Evolutionary conservation across 2,113 vertebrate species (phyloP).

Genomic region (Cyprinodon variegatus): DNA sequence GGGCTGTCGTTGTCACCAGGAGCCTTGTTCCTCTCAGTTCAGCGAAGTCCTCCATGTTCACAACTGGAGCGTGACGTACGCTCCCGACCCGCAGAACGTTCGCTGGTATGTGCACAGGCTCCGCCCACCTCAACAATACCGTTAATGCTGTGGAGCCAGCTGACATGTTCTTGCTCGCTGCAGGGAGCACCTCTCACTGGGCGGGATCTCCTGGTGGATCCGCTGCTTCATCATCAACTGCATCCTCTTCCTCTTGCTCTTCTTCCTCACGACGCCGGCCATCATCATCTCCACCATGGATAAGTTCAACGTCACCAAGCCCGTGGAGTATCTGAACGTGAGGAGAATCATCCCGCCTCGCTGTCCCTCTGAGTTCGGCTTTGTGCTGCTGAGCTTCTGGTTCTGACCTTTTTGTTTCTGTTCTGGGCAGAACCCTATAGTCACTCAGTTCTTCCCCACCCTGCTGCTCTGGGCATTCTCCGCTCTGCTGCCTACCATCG

Average conservation of each 20-base stretch:
- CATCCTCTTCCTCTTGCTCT: constrained; percentile 95
- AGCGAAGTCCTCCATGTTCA: constrained; percentile 89
- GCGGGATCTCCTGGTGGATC: constrained; percentile 95
- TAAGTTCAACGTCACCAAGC: constrained; percentile 99
- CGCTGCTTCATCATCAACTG: constrained; percentile 97
- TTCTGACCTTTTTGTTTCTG: constrained; percentile 20
- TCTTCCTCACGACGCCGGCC: constrained; percentile 97
- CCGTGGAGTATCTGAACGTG: constrained; percentile 96
- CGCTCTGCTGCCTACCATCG: constrained; percentile 94
- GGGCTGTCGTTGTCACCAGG: constrained; percentile 88
- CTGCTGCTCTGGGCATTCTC: constrained; percentile 96
- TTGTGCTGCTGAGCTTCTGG: neutral
- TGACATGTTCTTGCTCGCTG: neutral
- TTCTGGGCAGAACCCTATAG: constrained; percentile 89
- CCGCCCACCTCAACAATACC: neutral
- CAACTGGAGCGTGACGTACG: constrained; percentile 94
- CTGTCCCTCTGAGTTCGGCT: neutral
- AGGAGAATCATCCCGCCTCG: constrained; percentile 48
- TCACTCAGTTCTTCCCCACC: constrained; percentile 97
- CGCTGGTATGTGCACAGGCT: constrained; percentile 84
- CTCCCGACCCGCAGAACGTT: constrained; percentile 95
- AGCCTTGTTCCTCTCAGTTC: constrained; percentile 88
- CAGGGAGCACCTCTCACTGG: constrained; percentile 95
- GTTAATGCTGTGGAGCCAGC: neutral
- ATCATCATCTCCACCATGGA: constrained; percentile 99